Conservation (phyloP, 2,888 invertebrate species). For the Hirtodrosophila histrioides region DNA sequence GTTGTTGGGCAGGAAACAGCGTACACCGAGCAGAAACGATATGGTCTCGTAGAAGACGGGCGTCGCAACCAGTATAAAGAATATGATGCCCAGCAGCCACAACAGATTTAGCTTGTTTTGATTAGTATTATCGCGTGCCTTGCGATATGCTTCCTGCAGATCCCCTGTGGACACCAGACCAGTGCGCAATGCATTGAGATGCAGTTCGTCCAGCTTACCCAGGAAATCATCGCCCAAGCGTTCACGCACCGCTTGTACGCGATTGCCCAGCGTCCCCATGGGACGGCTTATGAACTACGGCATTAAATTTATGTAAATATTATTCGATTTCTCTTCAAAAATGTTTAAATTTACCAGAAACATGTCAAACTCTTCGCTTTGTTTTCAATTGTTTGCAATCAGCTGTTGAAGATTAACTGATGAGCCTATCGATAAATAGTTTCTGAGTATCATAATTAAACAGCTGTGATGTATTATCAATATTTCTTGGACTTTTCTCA, state of each 20-base stretch:
- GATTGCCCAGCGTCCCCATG: slow-evolving; percentile 66
- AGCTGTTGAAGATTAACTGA: slow-evolving; percentile 32
- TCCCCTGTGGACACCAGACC: slow-evolving; percentile 81
- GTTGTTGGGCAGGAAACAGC: slow-evolving; percentile 93
- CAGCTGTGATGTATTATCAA: not conserved
- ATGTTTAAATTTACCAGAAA: slow-evolving; percentile 54
- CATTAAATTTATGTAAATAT: not conserved
- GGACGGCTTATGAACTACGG: slow-evolving; percentile 80
- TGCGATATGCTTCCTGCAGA: slow-evolving; percentile 81
- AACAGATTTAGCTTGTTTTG: slow-evolving; percentile 77
- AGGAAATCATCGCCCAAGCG: slow-evolving; percentile 75
- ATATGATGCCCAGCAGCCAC: slow-evolving; percentile 81
- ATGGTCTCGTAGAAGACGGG: slow-evolving; percentile 83
- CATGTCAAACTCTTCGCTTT: slow-evolving; percentile 39
- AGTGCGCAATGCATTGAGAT: slow-evolving; percentile 79
- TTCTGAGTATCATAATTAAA: slow-evolving; percentile 1
- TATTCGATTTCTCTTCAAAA: not conserved
- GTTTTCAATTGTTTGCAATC: slow-evolving; percentile 24
- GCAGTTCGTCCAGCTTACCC: slow-evolving; percentile 77
- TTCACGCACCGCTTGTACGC: slow-evolving; percentile 67
- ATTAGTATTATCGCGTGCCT: slow-evolving; percentile 70
- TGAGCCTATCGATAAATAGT: not conserved
- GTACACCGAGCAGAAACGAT: slow-evolving; percentile 85
- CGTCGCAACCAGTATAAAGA: slow-evolving; percentile 82
- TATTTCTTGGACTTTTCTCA: too few relatives aligned